Evolutionary conservation across 1,140 invertebrate species (phyloP), one percentile per base, ranked within the genome.

Genomic region (Choristoneura fumiferana): DNA sequence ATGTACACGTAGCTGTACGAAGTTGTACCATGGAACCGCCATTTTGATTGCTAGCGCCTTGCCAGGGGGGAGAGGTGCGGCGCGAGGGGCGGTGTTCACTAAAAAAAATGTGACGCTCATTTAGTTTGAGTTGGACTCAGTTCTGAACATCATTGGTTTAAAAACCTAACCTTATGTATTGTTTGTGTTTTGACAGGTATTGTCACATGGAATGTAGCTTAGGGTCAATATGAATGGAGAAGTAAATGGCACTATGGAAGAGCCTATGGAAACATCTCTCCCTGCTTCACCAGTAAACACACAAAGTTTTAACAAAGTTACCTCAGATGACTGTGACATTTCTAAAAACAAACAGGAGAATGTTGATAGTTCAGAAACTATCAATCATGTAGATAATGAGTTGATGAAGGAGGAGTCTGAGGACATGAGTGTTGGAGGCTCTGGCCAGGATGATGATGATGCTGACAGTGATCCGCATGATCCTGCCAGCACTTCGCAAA

Each of bases 21-120:
- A 77, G 71, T 68, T 69, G 71, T 82, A 76, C 76, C 69, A 77
- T 82, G 69, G 73, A 74, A 81, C 82, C 81, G 82, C 82, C 82
- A 85, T 85, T 85, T 85, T 85, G 82, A 83, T 85, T 82, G 76
- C 73, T 78, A 78, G 77, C 68, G 74, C 76, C 74, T 76, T 78
- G 74, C 64, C 74, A 74, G 75, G 69, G 72, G 78, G 65, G 66
- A 67, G 69, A 66, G 66, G 71, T 57, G 63, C 58, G 66, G 57
- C 57, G 63, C 74, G 72, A 68, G 74, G 78, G 72, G 67, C 62
- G 45, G 63, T 65, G 61, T 69, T 73, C 67, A 69, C 70, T 80
- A 79, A 69, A 81, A 78, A 85, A 85, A 83, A 78, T 83, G 54
- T 76, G 73, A 76, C 71, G 76, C 71, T 79, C 67, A 71, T 54